Percentiles rank a stretch among this genome's conserved stretches.
These are phyloP conservation scores for Conus ventricosus DNA, from an alignment of 1,140 invertebrate species.

Conservation along the genomic window DNA sequence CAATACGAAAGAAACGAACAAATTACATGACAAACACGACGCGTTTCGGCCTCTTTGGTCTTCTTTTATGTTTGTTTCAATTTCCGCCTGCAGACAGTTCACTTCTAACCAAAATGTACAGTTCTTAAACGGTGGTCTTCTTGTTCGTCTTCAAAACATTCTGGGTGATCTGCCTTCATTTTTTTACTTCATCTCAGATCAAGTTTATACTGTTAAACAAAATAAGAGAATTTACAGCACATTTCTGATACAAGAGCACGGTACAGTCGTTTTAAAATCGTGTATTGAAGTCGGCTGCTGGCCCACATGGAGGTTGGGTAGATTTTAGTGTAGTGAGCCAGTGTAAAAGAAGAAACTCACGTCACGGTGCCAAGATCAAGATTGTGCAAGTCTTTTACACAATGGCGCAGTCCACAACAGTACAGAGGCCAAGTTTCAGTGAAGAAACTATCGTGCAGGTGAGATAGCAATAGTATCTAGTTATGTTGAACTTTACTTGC, in stretches of 20 bases:
- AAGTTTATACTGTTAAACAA: neutral
- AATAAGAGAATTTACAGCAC: neutral
- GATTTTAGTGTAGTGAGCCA: neutral
- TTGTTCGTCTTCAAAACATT: no score
- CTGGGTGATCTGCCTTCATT: no score
- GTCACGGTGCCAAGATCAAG: constrained; percentile 18
- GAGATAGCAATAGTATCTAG: neutral
- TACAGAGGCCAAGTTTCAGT: constrained; percentile 14
- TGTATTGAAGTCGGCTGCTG: neutral
- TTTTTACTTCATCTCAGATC: no score
- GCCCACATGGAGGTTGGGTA: neutral
- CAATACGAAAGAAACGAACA: no score
- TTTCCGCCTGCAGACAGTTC: no score
- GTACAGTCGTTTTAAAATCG: neutral
- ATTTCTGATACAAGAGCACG: neutral
- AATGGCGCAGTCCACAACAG: constrained; percentile 16
- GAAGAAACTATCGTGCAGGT: constrained; percentile 8
- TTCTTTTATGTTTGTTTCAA: no score
- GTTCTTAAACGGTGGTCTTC: no score
- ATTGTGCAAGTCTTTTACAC: neutral
- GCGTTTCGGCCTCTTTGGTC: no score
- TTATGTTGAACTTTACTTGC: no score
- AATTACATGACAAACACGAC: no score
- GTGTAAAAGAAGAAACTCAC: neutral
- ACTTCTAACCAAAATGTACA: no score